phyloP scores from a whole-genome alignment of 64 coral and sea anemone species.

The Pocillopora verrucosa region DNA sequence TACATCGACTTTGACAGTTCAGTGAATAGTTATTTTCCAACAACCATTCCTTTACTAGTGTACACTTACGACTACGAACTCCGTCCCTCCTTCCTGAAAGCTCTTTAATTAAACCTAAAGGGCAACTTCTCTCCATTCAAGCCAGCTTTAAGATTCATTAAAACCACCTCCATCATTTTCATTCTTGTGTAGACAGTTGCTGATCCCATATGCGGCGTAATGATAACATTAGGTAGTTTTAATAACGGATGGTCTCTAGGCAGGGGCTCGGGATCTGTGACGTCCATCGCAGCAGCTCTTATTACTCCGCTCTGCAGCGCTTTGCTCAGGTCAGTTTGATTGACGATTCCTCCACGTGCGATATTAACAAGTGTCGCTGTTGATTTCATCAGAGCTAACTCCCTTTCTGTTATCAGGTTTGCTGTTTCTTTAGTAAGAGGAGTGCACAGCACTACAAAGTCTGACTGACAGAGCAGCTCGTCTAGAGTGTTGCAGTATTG shows the following conservation, averaged over 20 bases:
- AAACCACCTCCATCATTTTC: slow-evolving; percentile 38
- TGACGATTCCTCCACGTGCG: slow-evolving; percentile 47
- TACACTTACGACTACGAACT: too few relatives aligned
- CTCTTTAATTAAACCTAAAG: slow-evolving; percentile 12
- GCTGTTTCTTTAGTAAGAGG: slow-evolving; percentile 41
- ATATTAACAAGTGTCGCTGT: slow-evolving; percentile 57
- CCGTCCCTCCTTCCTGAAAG: too few relatives aligned
- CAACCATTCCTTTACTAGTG: too few relatives aligned
- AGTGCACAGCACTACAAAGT: slow-evolving; percentile 53
- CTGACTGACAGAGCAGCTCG: slow-evolving; percentile 42
- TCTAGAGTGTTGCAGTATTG: slow-evolving; percentile 29
- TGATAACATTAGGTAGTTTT: slow-evolving; percentile 45
- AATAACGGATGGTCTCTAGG: slow-evolving; percentile 57
- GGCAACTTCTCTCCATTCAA: slow-evolving; percentile 14
- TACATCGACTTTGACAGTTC: too few relatives aligned
- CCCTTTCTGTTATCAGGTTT: slow-evolving; percentile 37
- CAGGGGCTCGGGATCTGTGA: slow-evolving; percentile 48
- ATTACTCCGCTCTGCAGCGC: slow-evolving; percentile 56
- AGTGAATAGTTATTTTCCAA: too few relatives aligned
- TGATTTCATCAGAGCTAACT: slow-evolving; percentile 57
- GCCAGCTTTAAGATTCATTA: slow-evolving; percentile 51
- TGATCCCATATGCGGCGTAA: slow-evolving; percentile 55
- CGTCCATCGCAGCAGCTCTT: slow-evolving; percentile 46
- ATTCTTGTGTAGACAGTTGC: slow-evolving; percentile 9
- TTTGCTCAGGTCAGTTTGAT: slow-evolving; percentile 49